Base-by-base conservation (phyloP, 2,113 vertebrate genomes). In the Perccottus glenii region DNA sequence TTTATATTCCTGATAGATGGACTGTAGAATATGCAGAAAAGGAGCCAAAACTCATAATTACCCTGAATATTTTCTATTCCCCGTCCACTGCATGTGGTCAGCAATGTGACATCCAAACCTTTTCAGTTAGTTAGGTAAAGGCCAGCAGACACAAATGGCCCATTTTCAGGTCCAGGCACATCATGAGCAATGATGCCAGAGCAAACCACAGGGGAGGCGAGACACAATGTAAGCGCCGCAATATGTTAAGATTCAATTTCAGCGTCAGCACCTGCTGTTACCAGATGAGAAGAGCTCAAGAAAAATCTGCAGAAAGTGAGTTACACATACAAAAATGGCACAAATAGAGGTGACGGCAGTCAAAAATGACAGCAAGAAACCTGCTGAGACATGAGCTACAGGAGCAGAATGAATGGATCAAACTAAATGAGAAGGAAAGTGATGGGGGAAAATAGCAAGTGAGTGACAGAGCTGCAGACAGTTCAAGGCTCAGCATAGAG, bases 1-100 rank as follows among this genome's bases (percentile, higher is more conserved):
- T 67, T 76, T 71, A 64, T 63, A 69, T 63, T 53, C 32, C 56
- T 81, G 77, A 77, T 69, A 69, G 71, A 81, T 65, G 40, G 72
- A 58, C 32, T 58, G 4, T 33, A 32, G 63, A 43, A 52, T 57
- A 72, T 11, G 10, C 49, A 52, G 11, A 11, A 5, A 49, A 19
- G 32, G 14, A 6, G 4, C 2, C 49, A 56, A 33, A 4, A 9
- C 60, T 56, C 36, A 52, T 35, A 14, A 70, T 72, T 67, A 63
- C 38, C 55, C 59, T 43, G 9, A 67, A 40, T 61, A 62, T 55
- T 48, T 16, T 43, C 6, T 27, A 15, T 33, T 27, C 7, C 11
- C n/a, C 53, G 15, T 46, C 40, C 9, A 9, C 52, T 14, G 64
- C 59, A 59, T 11, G 27, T 5, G 44, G 38, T 19, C 33, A 51